Conservation (phyloP, 2,888 invertebrate genomes). For the Marronus borbonicus region DNA sequence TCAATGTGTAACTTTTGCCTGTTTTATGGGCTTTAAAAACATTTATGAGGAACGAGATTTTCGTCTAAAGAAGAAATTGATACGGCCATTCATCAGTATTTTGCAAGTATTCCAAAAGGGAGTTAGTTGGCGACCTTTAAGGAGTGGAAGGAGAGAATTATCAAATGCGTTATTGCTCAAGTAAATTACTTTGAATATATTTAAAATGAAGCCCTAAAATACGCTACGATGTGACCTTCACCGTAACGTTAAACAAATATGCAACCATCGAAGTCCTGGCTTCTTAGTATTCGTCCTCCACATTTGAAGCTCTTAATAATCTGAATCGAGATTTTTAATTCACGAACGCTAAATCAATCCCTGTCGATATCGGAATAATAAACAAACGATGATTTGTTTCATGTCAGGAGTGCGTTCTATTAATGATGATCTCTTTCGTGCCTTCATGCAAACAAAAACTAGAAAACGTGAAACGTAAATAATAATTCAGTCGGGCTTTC, state of each 20-base stretch:
- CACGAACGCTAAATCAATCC: neutral
- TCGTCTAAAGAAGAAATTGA: no score
- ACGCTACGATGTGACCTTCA: no score
- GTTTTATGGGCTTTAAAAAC: no score
- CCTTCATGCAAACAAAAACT: conserved; percentile 32
- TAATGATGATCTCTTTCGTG: conserved; percentile 13
- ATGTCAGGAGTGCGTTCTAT: neutral
- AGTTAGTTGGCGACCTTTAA: no score
- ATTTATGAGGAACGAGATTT: no score
- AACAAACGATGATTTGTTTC: conserved; percentile 1
- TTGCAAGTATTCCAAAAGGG: no score
- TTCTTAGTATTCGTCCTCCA: neutral
- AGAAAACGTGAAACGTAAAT: conserved; percentile 46
- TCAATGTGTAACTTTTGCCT: no score
- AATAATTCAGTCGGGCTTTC: conserved; percentile 49
- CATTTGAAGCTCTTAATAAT: neutral
- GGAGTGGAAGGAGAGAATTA: no score
- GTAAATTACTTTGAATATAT: no score
- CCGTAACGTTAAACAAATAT: neutral
- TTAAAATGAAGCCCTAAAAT: no score
- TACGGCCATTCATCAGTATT: no score
- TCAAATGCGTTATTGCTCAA: no score
- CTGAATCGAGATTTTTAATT: neutral
- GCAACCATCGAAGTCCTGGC: neutral
- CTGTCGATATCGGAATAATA: conserved; percentile 22